These are phyloP conservation scores for Ceratoteleas bidentatus DNA, from an alignment of 1,140 invertebrate species.

Conservation along the genomic window DNA sequence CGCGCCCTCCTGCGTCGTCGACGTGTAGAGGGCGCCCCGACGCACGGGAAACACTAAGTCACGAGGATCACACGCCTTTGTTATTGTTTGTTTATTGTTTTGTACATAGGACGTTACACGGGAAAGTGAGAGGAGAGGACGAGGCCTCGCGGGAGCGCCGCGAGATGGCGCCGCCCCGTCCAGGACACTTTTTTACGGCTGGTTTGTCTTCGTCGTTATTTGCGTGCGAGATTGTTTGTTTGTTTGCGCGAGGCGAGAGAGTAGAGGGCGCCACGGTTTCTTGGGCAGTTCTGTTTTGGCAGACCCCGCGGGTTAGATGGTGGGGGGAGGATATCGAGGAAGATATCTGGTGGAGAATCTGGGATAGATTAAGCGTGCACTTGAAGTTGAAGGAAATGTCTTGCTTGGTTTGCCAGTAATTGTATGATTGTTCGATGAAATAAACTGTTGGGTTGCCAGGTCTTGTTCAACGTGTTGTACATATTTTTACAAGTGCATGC, in stretches of 20 bases:
- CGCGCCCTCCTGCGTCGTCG: slow-evolving; percentile 54
- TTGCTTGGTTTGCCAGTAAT: too few species aligned
- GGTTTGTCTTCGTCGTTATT: slow-evolving; percentile 1
- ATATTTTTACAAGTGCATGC: too few species aligned
- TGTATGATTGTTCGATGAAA: too few species aligned
- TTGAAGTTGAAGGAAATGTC: too few species aligned
- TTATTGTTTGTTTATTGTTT: slow-evolving; percentile 49
- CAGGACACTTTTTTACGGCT: slow-evolving; percentile 25
- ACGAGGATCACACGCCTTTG: slow-evolving; percentile 12
- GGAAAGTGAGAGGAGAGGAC: background rate
- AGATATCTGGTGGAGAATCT: too few species aligned
- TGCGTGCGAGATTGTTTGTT: background rate
- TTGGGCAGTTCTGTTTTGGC: too few species aligned
- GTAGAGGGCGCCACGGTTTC: background rate
- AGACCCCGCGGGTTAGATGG: too few species aligned
- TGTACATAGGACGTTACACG: slow-evolving; percentile 45
- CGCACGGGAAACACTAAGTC: slow-evolving; percentile 27
- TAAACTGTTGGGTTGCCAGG: too few species aligned
- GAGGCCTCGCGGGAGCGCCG: slow-evolving; percentile 12
- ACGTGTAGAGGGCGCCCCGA: slow-evolving; percentile 38
- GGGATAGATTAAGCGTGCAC: too few species aligned
- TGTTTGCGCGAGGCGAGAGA: background rate
- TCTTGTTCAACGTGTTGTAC: too few species aligned
- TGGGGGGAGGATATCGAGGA: too few species aligned
- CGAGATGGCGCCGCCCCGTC: slow-evolving; percentile 18